A percentile compares a stretch with the other conserved stretches of the same genome.
Conservation (phyloP, 2,113 vertebrate species). For the Syngnathoides biaculeatus region DNA sequence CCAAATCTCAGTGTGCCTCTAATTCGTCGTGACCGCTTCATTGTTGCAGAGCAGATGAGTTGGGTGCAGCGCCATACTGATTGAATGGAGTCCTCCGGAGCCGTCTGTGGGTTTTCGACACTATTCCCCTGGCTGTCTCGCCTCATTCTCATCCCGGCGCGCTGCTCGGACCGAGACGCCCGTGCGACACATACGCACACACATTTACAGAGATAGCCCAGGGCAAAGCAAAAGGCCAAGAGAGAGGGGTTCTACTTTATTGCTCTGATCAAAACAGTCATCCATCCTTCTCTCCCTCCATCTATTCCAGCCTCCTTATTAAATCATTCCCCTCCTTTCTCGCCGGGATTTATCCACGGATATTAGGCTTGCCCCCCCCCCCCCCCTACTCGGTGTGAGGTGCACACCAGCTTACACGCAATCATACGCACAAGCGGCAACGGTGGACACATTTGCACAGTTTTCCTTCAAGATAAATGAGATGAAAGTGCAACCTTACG, state of each 20-base stretch:
- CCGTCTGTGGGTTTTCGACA: slow-evolving; percentile 60
- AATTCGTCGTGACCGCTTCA: slow-evolving; percentile 67
- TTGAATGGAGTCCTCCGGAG: slow-evolving; percentile 64
- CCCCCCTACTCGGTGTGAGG: slow-evolving; percentile 14
- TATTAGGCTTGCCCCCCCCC: slow-evolving; percentile 41
- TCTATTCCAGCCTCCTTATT: slow-evolving; percentile 61
- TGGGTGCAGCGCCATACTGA: slow-evolving; percentile 46
- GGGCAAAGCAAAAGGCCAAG: slow-evolving; percentile 43
- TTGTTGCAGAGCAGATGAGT: slow-evolving; percentile 67
- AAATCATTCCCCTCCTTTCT: slow-evolving; percentile 60
- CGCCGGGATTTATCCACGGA: slow-evolving; percentile 45
- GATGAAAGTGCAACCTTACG: slow-evolving; percentile 21
- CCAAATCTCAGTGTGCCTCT: slow-evolving; percentile 51
- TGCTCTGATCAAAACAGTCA: slow-evolving; percentile 69
- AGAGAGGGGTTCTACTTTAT: slow-evolving; percentile 55
- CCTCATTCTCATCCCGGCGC: slow-evolving; percentile 60
- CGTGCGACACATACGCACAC: slow-evolving; percentile 11
- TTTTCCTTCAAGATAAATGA: slow-evolving; percentile 34
- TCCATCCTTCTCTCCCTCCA: slow-evolving; percentile 46
- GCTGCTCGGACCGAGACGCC: slow-evolving; percentile 54
- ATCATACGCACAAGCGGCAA: slow-evolving; percentile 20
- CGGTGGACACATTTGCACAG: slow-evolving; percentile 18
- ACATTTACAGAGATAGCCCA: slow-evolving; percentile 26
- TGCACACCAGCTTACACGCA: slow-evolving; percentile 2
- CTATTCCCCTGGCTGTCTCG: slow-evolving; percentile 65